Conservation (phyloP, 2,113 vertebrate genomes). For the Ptilonorhynchus violaceus region DNA sequence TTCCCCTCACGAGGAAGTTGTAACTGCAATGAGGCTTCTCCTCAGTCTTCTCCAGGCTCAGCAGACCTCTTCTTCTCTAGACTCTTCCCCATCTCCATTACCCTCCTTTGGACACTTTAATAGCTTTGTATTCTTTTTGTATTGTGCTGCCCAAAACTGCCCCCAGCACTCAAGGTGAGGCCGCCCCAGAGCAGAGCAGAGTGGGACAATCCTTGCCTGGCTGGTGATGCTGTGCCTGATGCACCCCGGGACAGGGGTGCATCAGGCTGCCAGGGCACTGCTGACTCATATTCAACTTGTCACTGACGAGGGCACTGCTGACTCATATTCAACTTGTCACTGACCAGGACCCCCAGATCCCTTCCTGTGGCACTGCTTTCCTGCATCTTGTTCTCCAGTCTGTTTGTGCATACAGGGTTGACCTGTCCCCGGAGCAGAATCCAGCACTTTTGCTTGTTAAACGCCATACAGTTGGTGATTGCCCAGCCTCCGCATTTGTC, state of each 20-base stretch:
- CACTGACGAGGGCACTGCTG: background rate
- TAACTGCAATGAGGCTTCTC: background rate
- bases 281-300: background rate
- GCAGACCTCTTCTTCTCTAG: background rate
- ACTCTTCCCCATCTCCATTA: background rate
- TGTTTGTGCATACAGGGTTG: background rate
- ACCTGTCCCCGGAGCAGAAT: background rate
- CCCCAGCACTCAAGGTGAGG: background rate
- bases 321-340: background rate
- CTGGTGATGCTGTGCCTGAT: background rate
- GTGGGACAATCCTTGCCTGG: accelerated
- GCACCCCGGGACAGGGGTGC: accelerated
- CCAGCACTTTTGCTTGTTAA: background rate
- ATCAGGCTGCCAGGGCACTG: background rate
- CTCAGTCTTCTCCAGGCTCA: background rate
- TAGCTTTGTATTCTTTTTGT: background rate
- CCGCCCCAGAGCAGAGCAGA: accelerated
- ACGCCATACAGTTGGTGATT: background rate
- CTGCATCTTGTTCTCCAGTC: background rate
- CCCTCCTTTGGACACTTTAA: background rate
- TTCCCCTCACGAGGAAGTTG: accelerated
- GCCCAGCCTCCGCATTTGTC: background rate
- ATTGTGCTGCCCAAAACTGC: background rate
- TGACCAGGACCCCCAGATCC: too few relatives aligned
- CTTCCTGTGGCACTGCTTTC: background rate